Conservation (phyloP, 2,113 vertebrate genomes). For the Gallinago media region DNA sequence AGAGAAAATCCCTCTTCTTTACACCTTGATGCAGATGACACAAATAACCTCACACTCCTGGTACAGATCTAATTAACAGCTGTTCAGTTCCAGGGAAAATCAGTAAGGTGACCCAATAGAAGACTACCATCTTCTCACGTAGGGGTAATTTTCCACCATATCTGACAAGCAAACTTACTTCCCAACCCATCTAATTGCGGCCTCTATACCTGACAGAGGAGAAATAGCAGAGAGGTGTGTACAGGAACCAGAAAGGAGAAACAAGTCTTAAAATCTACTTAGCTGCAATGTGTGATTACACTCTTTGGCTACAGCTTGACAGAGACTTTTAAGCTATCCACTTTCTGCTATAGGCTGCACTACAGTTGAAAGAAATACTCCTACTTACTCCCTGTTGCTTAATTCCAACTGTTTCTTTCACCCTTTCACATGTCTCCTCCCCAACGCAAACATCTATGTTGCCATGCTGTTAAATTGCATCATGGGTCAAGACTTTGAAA, state of each 20-base stretch:
- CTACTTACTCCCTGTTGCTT: background rate
- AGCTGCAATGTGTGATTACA: background rate
- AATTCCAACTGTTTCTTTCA: background rate
- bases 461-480: background rate
- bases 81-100: background rate
- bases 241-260: background rate
- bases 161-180: background rate
- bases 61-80: background rate
- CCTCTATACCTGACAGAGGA: background rate
- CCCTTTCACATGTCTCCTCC: background rate
- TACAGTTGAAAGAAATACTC: background rate
- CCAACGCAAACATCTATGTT: background rate
- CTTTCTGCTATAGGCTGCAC: background rate
- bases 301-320: background rate
- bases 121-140: background rate
- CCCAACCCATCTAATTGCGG: background rate
- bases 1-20: background rate
- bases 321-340: background rate
- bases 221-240: background rate
- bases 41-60: background rate
- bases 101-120: background rate
- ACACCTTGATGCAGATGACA: background rate
- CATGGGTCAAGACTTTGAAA: background rate
- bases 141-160: background rate
- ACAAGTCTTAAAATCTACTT: background rate